Conservation (phyloP, 2,113 vertebrate species). For the Notothenia coriiceps region DNA sequence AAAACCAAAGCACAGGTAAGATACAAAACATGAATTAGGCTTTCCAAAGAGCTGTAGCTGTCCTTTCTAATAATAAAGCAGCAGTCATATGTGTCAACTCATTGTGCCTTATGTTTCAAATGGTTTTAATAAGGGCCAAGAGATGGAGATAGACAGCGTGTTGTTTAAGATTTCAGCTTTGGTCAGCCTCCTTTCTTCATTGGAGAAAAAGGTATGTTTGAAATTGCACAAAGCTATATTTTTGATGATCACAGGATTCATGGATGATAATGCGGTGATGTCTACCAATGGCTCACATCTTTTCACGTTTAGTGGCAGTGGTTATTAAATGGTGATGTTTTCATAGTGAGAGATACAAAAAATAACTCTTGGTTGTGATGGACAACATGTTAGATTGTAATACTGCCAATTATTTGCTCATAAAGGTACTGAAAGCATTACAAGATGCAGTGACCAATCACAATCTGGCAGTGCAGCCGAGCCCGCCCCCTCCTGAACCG, state of each 20-base stretch:
- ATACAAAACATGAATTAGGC: neutral
- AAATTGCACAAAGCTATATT: neutral
- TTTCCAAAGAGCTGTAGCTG: too few species aligned
- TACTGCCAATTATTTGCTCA: constrained; percentile 6
- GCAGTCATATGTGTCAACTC: neutral
- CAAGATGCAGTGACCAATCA: constrained; percentile 87
- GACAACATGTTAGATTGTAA: neutral
- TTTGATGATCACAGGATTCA: neutral
- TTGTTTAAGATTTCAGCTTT: constrained; percentile 86
- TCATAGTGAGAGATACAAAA: neutral
- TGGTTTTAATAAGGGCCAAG: constrained; percentile 66
- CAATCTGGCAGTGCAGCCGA: constrained; percentile 84
- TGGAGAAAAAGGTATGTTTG: constrained; percentile 88
- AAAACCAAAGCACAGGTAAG: constrained; percentile 83
- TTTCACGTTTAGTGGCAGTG: neutral
- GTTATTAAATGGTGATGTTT: neutral
- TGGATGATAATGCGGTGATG: neutral
- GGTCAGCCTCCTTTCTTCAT: constrained; percentile 85
- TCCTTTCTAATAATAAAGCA: neutral
- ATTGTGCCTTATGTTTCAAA: neutral
- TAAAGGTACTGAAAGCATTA: constrained; percentile 87
- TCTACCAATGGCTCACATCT: neutral
- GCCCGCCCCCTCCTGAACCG: constrained; percentile 42
- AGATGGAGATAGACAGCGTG: constrained; percentile 86
- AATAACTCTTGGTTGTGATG: neutral